phyloP scores from a whole-genome alignment of 2,797 vertebrate species.

The Chelmon rostratus region DNA sequence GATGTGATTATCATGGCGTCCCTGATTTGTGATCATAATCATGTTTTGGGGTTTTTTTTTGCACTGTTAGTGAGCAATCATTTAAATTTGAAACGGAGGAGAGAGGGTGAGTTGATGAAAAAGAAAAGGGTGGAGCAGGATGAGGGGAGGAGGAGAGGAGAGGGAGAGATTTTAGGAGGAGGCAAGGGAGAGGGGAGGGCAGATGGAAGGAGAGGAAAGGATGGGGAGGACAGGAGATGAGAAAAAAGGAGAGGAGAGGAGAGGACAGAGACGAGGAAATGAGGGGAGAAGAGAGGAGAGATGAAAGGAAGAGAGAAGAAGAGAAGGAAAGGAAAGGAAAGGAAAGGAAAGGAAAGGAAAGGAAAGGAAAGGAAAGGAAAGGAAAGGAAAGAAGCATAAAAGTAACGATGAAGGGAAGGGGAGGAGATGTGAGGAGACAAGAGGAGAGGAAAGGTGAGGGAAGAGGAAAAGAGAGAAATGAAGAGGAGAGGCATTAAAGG shows the following conservation, averaged over 20 bases:
- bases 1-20: slow-evolving; percentile 37
- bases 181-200: rapidly evolving
- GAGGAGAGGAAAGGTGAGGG: rapidly evolving
- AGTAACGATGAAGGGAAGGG: too few species aligned
- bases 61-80: background rate
- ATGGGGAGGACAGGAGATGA: rapidly evolving
- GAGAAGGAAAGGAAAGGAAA: background rate
- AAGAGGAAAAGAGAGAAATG: background rate
- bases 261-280: too few species aligned
- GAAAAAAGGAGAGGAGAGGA: too few species aligned
- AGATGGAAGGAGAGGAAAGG: too few species aligned
- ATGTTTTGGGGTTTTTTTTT: background rate
- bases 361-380: rapidly evolving
- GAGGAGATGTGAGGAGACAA: background rate
- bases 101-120: background rate
- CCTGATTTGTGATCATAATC: slow-evolving; percentile 38
- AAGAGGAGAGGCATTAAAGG: background rate
- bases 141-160: background rate
- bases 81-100: slow-evolving; percentile 6
- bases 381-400: too few species aligned
- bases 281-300: too few species aligned
- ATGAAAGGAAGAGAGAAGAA: background rate
- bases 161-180: too few species aligned
- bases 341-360: background rate
- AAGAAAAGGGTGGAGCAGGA: background rate